Conservation (phyloP, 2,888 invertebrate genomes). For the Microdon myrmicae region DNA sequence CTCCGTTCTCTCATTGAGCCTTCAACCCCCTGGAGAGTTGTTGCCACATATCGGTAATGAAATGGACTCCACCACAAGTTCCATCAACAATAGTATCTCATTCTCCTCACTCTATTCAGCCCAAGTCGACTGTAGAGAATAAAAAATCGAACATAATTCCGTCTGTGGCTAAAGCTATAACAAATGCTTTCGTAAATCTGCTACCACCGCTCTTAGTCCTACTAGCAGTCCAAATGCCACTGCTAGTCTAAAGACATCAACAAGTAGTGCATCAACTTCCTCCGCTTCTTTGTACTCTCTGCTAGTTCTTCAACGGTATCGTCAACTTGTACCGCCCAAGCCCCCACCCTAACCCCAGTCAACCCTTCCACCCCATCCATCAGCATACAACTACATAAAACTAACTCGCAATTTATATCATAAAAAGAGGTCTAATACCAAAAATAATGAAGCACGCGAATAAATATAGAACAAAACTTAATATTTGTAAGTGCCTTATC, state of each 20-base stretch:
- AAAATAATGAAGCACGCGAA: slow-evolving; percentile 35
- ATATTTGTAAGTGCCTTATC: no score
- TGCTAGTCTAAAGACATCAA: slow-evolving; percentile 1
- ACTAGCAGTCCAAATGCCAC: slow-evolving; percentile 1
- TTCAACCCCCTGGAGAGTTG: slow-evolving; percentile 70
- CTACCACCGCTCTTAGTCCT: neutral
- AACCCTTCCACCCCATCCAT: slow-evolving; percentile 5
- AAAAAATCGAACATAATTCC: slow-evolving; percentile 9
- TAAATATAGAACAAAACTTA: no score
- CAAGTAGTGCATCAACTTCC: neutral
- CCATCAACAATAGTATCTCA: slow-evolving; percentile 20
- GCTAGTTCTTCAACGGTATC: no score
- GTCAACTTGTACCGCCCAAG: no score
- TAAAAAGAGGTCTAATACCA: slow-evolving; percentile 30
- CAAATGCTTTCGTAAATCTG: neutral
- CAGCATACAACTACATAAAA: no score
- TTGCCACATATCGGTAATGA: slow-evolving; percentile 88
- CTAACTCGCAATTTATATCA: slow-evolving; percentile 16
- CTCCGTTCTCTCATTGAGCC: slow-evolving; percentile 63
- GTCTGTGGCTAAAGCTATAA: no score
- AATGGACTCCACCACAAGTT: slow-evolving; percentile 69
- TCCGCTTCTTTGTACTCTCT: no score
- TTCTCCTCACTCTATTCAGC: neutral
- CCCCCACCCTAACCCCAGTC: no score
- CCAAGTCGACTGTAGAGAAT: slow-evolving; percentile 9